Base-by-base conservation (phyloP, 2,113 vertebrate genomes). In the Lasiurus cinereus region DNA sequence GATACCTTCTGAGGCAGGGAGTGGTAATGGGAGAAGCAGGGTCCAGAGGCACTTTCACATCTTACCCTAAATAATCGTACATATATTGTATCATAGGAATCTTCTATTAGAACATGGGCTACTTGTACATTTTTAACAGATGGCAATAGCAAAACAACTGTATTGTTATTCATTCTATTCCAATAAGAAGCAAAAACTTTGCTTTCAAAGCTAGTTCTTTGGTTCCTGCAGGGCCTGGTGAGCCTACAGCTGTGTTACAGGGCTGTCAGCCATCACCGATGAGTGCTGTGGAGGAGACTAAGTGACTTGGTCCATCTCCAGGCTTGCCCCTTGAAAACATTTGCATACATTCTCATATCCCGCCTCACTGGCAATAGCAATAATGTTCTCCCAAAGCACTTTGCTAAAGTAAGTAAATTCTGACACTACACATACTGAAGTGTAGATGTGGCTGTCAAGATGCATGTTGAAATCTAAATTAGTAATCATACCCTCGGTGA, bases 331-430 rank as follows among this genome's bases (percentile, higher is more conserved):
- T 67, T n/a, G 22, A 78, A 94, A 77, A 76, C n/a, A 74, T 89
- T 36, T 93, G 72, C 82, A 72, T 29, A 85, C 33, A 72, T 90
- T 80, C 83, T 88, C 91, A 77, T 72, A 87, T 59, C 67, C 79
- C 4, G 19, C 54, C 67, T 97, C 52, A 87, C 0, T 56, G 93
- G 85, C 87, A 95, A 50, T 1, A 56, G 84, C 69, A 64, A 31
- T 12, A 78, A 19, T 64, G 66, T 88, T 86, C 96, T 50, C 73
- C 22, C 78, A 93, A 59, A 93, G 73, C 69, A 90, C 52, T 96
- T 84, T 84, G 84, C 33, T 94, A 87, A 94, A 84, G 56, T 80
- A 97, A 92, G 36, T 79, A 84, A 93, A 89, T 59, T 82, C 72
- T 92, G 21, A 33, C 48, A 33, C 0, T 85, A 13, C 86, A 22